Conservation (phyloP, 2,113 vertebrate genomes). For the Sminthopsis crassicaudata region DNA sequence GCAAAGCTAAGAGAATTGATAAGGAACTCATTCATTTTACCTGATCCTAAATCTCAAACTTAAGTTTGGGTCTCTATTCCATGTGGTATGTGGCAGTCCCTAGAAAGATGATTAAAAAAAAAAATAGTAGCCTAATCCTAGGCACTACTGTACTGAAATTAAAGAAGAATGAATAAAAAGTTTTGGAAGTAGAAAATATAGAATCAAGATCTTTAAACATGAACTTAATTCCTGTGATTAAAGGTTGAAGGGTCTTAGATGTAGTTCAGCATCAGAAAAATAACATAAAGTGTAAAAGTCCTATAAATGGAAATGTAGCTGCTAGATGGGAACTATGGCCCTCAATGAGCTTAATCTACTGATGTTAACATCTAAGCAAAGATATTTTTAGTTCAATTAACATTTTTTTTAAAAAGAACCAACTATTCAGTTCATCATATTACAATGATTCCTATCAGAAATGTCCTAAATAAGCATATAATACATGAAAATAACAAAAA, state of each 20-base stretch:
- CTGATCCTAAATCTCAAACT: background rate
- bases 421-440: background rate
- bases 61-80: background rate
- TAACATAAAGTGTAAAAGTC: background rate
- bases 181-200: background rate
- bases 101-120: background rate
- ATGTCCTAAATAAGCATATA: background rate
- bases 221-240: background rate
- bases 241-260: background rate
- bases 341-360: background rate
- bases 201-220: background rate
- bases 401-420: background rate
- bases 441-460: background rate
- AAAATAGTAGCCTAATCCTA: background rate
- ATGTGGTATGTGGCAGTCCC: background rate
- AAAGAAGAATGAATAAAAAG: background rate
- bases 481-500: background rate
- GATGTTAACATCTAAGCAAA: background rate
- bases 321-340: background rate
- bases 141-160: background rate
- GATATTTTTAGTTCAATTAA: background rate
- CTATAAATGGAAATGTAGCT: background rate
- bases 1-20: background rate
- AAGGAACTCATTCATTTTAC: background rate
- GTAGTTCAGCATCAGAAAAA: background rate